Evolutionary conservation across 2,113 vertebrate species (phyloP).

Genomic region (Ageneiosus marmoratus): DNA sequence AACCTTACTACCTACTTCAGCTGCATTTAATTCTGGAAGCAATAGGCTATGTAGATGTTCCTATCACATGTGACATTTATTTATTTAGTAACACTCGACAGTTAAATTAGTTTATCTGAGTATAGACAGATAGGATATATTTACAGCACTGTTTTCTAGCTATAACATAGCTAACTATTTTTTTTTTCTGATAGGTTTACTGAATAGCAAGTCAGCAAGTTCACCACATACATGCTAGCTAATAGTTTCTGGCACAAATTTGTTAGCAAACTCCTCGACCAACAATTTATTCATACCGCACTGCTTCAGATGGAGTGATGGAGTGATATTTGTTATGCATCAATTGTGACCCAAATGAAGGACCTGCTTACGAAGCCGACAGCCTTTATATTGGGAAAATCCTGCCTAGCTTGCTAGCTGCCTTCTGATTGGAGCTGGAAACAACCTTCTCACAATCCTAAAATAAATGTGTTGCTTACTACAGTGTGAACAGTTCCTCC

Average conservation of each 20-base stretch:
- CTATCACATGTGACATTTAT: neutral
- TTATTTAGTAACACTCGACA: neutral
- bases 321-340: neutral
- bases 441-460: constrained; percentile 1
- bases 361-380: neutral
- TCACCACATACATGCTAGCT: neutral
- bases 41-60: neutral
- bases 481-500: neutral
- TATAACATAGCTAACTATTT: neutral
- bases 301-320: too few relatives aligned
- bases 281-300: too few relatives aligned
- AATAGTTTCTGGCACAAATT: neutral
- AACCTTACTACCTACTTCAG: neutral
- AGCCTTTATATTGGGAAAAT: neutral
- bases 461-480: constrained; percentile 7
- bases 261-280: neutral
- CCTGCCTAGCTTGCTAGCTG: neutral
- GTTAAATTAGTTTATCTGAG: neutral
- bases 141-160: neutral
- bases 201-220: neutral
- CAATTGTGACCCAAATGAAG: neutral
- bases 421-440: neutral
- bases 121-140: neutral
- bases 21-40: neutral
- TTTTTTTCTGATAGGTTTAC: too few relatives aligned